Base-by-base conservation (phyloP, 2,888 invertebrate species). In the Agonum fuliginosum region DNA sequence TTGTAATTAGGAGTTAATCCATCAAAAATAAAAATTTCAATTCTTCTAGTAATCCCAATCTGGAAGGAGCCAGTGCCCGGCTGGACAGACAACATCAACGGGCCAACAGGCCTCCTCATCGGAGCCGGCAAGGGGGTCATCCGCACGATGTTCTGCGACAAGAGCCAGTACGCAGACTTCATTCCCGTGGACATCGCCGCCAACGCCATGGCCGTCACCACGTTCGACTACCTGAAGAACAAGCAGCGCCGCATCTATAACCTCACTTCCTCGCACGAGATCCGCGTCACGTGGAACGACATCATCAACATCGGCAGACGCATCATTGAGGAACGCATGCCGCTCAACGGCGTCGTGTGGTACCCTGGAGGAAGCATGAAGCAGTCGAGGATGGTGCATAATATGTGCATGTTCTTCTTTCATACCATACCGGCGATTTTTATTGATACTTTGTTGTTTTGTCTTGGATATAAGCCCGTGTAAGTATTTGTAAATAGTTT, bases 61-160 rank as follows among this genome's bases (percentile, higher is more conserved):
- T 95, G 94, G 94, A 92, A 91, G 83, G 94, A 95, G 79, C 96
- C 96, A 0, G 83, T 95, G 0, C 94, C 95, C 0, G 97, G 95
- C 3, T 95, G 97, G 97, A 95, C 96, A 0, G 97, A 97, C 85
- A 97, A 97, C 83, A 93, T 96, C 74, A 97, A 97, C 83, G 97
- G 97, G n/a, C 96, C 97, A 0, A 93, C 94, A 0, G 97, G 97
- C 4, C 87, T 95, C 0, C 87, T 97, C 2, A 94, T 93, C 71
- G 93, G 92, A 2, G 95, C 95, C 4, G 95, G 96, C 6, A 97
- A 96, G 84, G 97, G 97, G 0, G 94, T 97, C 0, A 90, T 97
- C 79, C 89, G 96, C n/a, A 92, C 95, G 0, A 95, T 97, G 95
- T 94, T 94, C 84, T 95, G 95, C 82, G 92, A 94, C 80, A 90